Conservation (phyloP, 2,888 invertebrate species). For the Eumerus sabulonum region DNA sequence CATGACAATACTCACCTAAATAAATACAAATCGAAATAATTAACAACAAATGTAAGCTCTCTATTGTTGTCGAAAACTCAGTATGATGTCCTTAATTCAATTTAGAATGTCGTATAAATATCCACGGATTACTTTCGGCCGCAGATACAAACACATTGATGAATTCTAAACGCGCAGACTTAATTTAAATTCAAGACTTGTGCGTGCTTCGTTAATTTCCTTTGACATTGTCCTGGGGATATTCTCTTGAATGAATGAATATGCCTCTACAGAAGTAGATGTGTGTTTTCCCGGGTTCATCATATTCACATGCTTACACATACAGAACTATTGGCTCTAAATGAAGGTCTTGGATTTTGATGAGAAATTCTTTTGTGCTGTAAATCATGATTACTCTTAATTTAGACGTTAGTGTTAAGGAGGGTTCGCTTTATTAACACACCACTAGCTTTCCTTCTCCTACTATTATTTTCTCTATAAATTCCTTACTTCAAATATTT, state of each 20-base stretch:
- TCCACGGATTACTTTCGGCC: slow-evolving; percentile 63
- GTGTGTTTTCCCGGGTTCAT: not conserved
- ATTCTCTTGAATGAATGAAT: slow-evolving; percentile 3
- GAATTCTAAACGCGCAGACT: slow-evolving; percentile 41
- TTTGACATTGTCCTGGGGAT: slow-evolving; percentile 59
- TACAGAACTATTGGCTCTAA: slow-evolving; percentile 17
- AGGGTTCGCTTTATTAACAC: slow-evolving; percentile 61
- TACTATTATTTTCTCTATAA: slow-evolving; percentile 25
- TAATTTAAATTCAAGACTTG: slow-evolving; percentile 67
- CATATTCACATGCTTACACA: slow-evolving; percentile 38
- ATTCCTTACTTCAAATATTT: slow-evolving; percentile 28
- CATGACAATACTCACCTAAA: slow-evolving; percentile 57
- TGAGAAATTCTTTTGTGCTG: slow-evolving; percentile 72
- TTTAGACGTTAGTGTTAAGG: slow-evolving; percentile 57
- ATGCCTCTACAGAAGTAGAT: slow-evolving; percentile 19
- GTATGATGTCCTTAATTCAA: slow-evolving; percentile 63
- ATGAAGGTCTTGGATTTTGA: slow-evolving; percentile 31
- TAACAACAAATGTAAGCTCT: slow-evolving; percentile 50
- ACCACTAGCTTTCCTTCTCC: slow-evolving; percentile 20
- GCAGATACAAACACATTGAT: slow-evolving; percentile 55
- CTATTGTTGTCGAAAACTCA: slow-evolving; percentile 1
- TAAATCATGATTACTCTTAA: slow-evolving; percentile 77
- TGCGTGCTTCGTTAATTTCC: slow-evolving; percentile 65
- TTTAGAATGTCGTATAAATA: slow-evolving; percentile 68
- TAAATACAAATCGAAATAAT: slow-evolving; percentile 69